A percentile compares a stretch with the other conserved stretches of the same genome.
These are phyloP conservation scores for Sylvicola cinctus DNA, from an alignment of 2,888 invertebrate species.

Conservation along the genomic window DNA sequence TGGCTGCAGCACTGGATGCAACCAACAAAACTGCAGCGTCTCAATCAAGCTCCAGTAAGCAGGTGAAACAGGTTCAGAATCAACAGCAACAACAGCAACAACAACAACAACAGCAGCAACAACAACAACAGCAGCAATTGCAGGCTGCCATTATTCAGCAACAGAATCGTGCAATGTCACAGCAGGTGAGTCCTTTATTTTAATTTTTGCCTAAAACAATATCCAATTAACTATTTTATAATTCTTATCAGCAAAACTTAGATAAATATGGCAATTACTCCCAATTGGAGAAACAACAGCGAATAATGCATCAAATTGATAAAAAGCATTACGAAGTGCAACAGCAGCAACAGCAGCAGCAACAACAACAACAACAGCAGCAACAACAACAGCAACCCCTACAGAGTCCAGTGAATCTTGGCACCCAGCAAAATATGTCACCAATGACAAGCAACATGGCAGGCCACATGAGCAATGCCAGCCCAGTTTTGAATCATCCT, in stretches of 20 bases:
- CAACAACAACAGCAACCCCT: neutral
- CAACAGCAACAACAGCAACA: slow-evolving; percentile 17
- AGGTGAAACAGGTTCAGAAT: slow-evolving; percentile 12
- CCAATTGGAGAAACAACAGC: slow-evolving; percentile 34
- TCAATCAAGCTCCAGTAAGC: neutral
- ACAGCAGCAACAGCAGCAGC: slow-evolving; percentile 12
- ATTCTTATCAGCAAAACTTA: slow-evolving; percentile 37
- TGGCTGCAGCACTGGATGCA: neutral
- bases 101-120: slow-evolving; percentile 20
- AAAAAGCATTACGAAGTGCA: slow-evolving; percentile 23
- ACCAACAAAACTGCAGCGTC: neutral
- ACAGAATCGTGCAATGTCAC: slow-evolving; percentile 36
- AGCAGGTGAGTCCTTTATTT: too few relatives aligned
- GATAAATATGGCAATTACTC: slow-evolving; percentile 37
- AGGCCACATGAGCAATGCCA: neutral
- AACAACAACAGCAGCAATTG: slow-evolving; percentile 41
- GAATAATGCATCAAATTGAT: slow-evolving; percentile 29
- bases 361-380: neutral
- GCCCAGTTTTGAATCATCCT: neutral
- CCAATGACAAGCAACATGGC: neutral
- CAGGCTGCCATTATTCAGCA: slow-evolving; percentile 40
- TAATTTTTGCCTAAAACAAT: too few relatives aligned
- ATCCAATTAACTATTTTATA: too few relatives aligned
- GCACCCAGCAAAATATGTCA: neutral
- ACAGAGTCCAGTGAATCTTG: neutral